Evolutionary conservation across 2,797 vertebrate species (phyloP).

Genomic region (Clarias laeviceps): DNA sequence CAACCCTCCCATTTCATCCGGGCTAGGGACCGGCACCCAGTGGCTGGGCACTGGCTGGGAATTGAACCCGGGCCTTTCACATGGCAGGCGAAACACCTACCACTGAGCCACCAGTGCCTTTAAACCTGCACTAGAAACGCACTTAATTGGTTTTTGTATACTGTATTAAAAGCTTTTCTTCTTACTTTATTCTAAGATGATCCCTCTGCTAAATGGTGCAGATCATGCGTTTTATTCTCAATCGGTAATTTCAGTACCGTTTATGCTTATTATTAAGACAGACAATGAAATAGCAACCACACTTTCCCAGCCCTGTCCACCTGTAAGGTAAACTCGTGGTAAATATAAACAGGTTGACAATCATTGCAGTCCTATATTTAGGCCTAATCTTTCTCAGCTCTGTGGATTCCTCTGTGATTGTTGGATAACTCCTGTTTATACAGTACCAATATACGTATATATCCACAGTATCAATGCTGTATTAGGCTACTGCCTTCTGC

Average conservation of each 20-base stretch:
- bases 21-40: too few species aligned
- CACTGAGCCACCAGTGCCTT: too few species aligned
- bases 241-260: neutral
- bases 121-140: neutral
- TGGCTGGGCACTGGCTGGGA: too few species aligned
- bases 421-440: neutral
- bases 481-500: neutral
- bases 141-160: neutral
- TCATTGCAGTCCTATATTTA: neutral
- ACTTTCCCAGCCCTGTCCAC: neutral
- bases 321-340: neutral
- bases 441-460: constrained; percentile 8
- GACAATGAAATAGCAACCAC: neutral
- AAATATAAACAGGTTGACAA: neutral
- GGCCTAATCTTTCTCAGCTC: neutral
- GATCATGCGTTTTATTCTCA: neutral
- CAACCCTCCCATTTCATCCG: too few species aligned
- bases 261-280: neutral
- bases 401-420: neutral
- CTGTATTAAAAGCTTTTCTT: neutral
- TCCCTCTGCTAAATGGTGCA: neutral
- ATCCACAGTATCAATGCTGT: neutral
- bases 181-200: neutral
- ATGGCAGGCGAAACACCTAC: too few species aligned
- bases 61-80: too few species aligned